These are phyloP conservation scores for Liparis tanakae DNA, from an alignment of 2,797 vertebrate genomes.

Conservation along the genomic window DNA sequence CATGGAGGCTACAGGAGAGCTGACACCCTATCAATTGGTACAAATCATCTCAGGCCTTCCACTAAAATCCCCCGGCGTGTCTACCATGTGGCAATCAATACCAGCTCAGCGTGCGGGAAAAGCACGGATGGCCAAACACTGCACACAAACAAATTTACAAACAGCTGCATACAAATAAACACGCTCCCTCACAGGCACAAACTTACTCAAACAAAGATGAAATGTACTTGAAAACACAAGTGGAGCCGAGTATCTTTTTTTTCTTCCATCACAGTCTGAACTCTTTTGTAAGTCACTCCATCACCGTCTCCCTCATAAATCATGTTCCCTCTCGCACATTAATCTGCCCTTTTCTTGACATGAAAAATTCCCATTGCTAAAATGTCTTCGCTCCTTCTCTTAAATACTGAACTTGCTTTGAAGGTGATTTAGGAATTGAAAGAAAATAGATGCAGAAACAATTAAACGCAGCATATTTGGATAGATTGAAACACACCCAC, in stretches of 20 bases:
- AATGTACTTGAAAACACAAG: slow-evolving; percentile 14
- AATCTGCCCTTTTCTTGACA: slow-evolving; percentile 39
- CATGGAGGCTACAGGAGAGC: slow-evolving; percentile 31
- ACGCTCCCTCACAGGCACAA: slow-evolving; percentile 14
- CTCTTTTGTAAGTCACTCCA: slow-evolving; percentile 35
- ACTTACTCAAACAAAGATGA: slow-evolving; percentile 16
- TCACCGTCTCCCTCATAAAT: slow-evolving; percentile 50
- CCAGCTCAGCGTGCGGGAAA: slow-evolving; percentile 46
- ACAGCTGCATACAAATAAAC: slow-evolving; percentile 7
- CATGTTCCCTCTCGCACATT: slow-evolving; percentile 25
- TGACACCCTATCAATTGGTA: slow-evolving; percentile 47
- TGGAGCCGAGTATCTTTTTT: slow-evolving; percentile 7
- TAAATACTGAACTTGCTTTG: slow-evolving; percentile 16
- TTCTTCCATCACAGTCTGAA: slow-evolving; percentile 26
- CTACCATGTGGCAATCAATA: slow-evolving; percentile 50
- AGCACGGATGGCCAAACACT: slow-evolving; percentile 41
- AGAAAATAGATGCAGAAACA: slow-evolving; percentile 8
- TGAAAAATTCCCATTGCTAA: slow-evolving; percentile 17
- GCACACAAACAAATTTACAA: slow-evolving; percentile 40
- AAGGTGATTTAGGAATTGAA: slow-evolving; percentile 24
- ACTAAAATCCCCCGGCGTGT: slow-evolving; percentile 38
- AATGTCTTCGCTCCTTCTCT: slow-evolving; percentile 15
- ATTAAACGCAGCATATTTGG: background rate
- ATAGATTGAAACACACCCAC: background rate
- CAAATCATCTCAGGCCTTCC: slow-evolving; percentile 49